A percentile compares a stretch with the other conserved stretches of the same genome.
These are phyloP conservation scores for Cynaeus angustus DNA, from an alignment of 2,888 invertebrate species.

Conservation along the genomic window DNA sequence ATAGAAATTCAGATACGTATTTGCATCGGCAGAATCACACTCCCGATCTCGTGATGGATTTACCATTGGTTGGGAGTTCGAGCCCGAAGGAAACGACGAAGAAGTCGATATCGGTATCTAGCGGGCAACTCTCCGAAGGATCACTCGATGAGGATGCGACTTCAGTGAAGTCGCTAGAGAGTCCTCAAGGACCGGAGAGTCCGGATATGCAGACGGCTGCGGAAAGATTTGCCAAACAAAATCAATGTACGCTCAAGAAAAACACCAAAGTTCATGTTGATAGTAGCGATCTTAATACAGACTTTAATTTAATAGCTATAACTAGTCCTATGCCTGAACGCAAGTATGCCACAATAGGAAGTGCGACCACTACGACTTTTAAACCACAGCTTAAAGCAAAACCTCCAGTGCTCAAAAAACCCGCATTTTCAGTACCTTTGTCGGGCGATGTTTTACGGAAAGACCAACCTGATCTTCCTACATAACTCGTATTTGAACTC, in stretches of 20 bases:
- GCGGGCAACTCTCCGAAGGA: slow-evolving; percentile 16
- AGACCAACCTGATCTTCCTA: slow-evolving; percentile 62
- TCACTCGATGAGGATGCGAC: slow-evolving; percentile 55
- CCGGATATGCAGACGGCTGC: slow-evolving; percentile 83
- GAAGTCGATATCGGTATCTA: slow-evolving; percentile 60
- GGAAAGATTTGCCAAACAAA: slow-evolving; percentile 85
- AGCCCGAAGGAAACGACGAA: slow-evolving; percentile 68
- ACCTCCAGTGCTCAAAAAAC: slow-evolving; percentile 85
- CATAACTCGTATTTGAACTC: slow-evolving; percentile 51
- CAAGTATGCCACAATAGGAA: slow-evolving; percentile 65
- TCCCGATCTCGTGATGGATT: slow-evolving; percentile 89
- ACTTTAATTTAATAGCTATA: slow-evolving; percentile 62
- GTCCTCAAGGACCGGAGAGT: slow-evolving; percentile 72
- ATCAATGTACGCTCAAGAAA: slow-evolving; percentile 86
- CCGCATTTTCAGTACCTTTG: slow-evolving; percentile 73
- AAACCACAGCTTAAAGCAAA: slow-evolving; percentile 87
- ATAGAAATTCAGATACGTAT: slow-evolving; percentile 68
- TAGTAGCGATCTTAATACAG: slow-evolving; percentile 53
- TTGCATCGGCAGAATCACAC: slow-evolving; percentile 74
- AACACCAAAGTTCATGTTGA: slow-evolving; percentile 73
- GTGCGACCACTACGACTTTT: slow-evolving; percentile 70
- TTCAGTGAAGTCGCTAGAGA: slow-evolving; percentile 59
- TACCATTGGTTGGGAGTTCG: slow-evolving; percentile 76
- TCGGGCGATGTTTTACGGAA: slow-evolving; percentile 64
- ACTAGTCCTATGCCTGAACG: slow-evolving; percentile 67